Percentiles rank a stretch among this genome's conserved stretches.
phyloP scores from a whole-genome alignment of 2,888 invertebrate species.

The Resseliella maxima region DNA sequence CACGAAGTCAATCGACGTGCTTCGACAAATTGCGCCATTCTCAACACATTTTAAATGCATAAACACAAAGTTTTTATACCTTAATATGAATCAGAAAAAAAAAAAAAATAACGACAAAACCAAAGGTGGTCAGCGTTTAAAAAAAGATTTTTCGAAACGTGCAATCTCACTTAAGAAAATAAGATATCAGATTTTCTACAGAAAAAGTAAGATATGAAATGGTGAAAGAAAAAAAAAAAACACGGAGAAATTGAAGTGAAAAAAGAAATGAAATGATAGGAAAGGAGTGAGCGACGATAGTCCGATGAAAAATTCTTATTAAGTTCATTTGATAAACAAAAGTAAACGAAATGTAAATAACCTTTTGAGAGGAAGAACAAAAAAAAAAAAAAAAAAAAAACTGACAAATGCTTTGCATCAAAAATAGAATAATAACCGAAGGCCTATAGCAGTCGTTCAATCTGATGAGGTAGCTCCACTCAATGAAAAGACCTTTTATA shows the following conservation, averaged over 20 bases:
- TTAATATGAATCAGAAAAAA: background rate
- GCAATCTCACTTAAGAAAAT: background rate
- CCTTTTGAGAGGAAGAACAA: background rate
- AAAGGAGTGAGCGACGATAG: background rate
- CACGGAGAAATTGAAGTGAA: background rate
- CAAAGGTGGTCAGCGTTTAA: background rate
- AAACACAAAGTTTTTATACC: background rate
- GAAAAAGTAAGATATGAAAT: no score
- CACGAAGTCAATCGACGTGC: background rate
- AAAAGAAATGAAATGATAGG: background rate
- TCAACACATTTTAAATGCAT: background rate
- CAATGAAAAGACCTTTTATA: conserved; percentile 51
- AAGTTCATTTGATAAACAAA: background rate
- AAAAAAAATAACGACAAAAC: background rate
- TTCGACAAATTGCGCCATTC: background rate
- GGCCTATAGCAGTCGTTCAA: background rate
- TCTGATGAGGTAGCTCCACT: background rate
- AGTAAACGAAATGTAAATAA: background rate
- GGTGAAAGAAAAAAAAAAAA: background rate
- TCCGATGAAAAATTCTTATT: conserved; percentile 1
- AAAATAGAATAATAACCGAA: background rate
- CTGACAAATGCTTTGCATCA: background rate
- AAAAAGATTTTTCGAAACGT: background rate
- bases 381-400: background rate
- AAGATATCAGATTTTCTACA: background rate